Evolutionary conservation across 53 echinoderm and acorn worm genomes (phyloP).

Genomic region (Echinarachnius parma): DNA sequence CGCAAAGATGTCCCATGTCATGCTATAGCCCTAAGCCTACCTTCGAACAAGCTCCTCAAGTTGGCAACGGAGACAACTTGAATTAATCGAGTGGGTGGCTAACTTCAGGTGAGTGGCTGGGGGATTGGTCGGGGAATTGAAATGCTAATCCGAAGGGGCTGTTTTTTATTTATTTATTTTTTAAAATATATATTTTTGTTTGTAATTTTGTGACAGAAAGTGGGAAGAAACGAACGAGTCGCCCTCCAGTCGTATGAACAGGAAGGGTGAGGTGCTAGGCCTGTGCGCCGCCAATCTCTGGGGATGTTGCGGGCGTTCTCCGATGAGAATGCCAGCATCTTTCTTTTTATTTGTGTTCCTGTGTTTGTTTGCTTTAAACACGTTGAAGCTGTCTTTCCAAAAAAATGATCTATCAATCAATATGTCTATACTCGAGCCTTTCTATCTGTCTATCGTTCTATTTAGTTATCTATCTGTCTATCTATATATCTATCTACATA

Average conservation of each 20-base stretch:
- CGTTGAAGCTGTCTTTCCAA: too few relatives aligned
- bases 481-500: too few relatives aligned
- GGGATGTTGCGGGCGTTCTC: conserved; percentile 11
- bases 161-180: too few relatives aligned
- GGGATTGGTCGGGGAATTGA: background rate
- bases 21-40: conserved; percentile 44
- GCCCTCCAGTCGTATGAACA: background rate
- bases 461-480: too few relatives aligned
- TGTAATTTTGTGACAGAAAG: too few relatives aligned
- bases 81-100: conserved; percentile 36
- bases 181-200: too few relatives aligned
- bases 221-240: background rate
- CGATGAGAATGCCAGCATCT: conserved; percentile 26
- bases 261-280: background rate
- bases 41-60: conserved; percentile 35
- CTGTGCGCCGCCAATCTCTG: conserved; percentile 36
- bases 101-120: conserved; percentile 29
- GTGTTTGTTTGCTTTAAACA: background rate
- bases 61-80: conserved; percentile 42
- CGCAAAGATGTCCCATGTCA: conserved; percentile 30
- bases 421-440: too few relatives aligned
- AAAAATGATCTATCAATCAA: too few relatives aligned
- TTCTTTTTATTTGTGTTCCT: background rate
- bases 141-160: too few relatives aligned
- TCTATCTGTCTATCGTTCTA: too few relatives aligned